phyloP scores from a whole-genome alignment of 2,888 invertebrate species.

The Hedya salicella region DNA sequence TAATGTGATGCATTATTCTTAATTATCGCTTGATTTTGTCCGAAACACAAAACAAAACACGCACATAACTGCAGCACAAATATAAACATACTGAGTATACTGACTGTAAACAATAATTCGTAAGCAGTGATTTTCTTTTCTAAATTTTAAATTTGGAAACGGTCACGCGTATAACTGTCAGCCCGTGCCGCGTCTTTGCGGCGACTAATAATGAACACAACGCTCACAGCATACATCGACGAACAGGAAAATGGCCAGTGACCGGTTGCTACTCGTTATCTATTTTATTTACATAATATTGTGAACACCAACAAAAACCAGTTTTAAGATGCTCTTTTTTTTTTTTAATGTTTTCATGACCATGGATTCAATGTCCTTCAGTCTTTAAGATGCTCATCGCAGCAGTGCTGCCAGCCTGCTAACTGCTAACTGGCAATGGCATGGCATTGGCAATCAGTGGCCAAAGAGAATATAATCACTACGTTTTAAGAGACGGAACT shows the following conservation, averaged over 20 bases:
- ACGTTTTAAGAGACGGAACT: too few species aligned
- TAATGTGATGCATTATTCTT: not conserved
- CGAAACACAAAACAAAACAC: constrained; percentile 48
- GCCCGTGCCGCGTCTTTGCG: constrained; percentile 16
- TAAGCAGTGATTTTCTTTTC: constrained; percentile 2
- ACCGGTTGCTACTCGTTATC: constrained; percentile 28
- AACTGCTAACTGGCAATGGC: too few species aligned
- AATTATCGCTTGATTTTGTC: constrained; percentile 44
- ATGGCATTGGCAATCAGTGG: too few species aligned
- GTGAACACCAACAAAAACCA: constrained; percentile 14
- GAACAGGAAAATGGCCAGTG: constrained; percentile 22
- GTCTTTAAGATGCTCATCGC: too few species aligned
- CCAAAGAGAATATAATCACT: too few species aligned
- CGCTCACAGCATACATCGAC: constrained; percentile 3
- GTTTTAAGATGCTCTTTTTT: constrained; percentile 14
- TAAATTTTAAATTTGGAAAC: not conserved
- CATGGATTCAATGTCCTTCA: too few species aligned
- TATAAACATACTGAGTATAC: constrained; percentile 31
- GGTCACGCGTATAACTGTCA: not conserved
- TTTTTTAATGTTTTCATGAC: too few species aligned
- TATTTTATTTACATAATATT: constrained; percentile 14
- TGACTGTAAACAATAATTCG: constrained; percentile 5
- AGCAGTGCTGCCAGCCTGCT: too few species aligned
- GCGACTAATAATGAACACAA: not conserved
- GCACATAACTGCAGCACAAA: constrained; percentile 35